These are phyloP conservation scores for Ferrisia virgata DNA, from an alignment of 2,888 invertebrate species.

Conservation along the genomic window DNA sequence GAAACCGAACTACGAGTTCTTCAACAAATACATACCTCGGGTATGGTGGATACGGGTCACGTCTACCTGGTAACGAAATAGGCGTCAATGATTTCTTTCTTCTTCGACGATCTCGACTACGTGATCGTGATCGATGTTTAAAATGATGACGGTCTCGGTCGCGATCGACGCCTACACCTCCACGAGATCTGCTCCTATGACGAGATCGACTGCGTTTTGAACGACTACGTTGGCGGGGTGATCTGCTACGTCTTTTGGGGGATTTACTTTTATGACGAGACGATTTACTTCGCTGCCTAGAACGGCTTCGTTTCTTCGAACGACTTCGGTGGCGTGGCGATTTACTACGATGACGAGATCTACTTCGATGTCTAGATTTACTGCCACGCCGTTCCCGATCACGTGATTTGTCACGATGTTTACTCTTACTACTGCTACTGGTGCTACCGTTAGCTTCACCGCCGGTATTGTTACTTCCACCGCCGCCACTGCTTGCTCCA, in stretches of 20 bases:
- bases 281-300: conserved; percentile 46
- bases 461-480: conserved; percentile 38
- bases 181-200: not conserved
- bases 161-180: not conserved
- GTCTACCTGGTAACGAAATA: conserved; percentile 54
- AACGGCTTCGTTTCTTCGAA: conserved; percentile 37
- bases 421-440: conserved; percentile 6
- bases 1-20: not conserved
- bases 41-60: conserved; percentile 52
- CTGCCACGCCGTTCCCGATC: not conserved
- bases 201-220: not conserved
- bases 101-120: conserved; percentile 48
- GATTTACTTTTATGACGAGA: conserved; percentile 45
- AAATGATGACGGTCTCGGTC: not conserved
- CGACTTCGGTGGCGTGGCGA: not conserved
- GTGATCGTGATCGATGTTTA: conserved; percentile 50
- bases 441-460: conserved; percentile 33
- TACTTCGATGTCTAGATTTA: conserved; percentile 32
- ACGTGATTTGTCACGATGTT: conserved; percentile 42
- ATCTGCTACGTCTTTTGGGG: conserved; percentile 24
- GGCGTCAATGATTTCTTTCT: conserved; percentile 51
- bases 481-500: conserved; percentile 35
- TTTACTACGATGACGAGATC: conserved; percentile 45
- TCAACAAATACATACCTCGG: conserved; percentile 52
- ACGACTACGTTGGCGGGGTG: not conserved